phyloP scores from a whole-genome alignment of 2,888 invertebrate genomes.

The Seira ritae region DNA sequence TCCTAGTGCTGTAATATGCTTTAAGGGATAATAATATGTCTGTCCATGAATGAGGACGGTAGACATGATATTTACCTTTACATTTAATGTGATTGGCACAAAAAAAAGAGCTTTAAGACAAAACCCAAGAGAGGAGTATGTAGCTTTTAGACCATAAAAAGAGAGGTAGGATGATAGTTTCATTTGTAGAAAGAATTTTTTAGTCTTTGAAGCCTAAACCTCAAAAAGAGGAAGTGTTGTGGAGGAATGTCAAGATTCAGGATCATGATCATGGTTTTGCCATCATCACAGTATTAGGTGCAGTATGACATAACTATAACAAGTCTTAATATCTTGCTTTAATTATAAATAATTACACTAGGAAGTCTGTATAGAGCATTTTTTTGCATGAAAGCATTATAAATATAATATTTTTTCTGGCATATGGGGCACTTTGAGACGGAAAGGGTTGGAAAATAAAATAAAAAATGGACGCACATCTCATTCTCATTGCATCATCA shows the following conservation, averaged over 20 bases:
- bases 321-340: too few relatives aligned
- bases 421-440: too few relatives aligned
- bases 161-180: not conserved
- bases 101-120: slow-evolving; percentile 50
- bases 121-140: slow-evolving; percentile 1
- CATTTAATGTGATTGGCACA: slow-evolving; percentile 48
- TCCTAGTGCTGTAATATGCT: slow-evolving; percentile 27
- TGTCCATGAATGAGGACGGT: slow-evolving; percentile 31
- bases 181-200: not conserved
- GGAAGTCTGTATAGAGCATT: too few relatives aligned
- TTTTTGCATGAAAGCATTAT: not conserved
- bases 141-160: not conserved
- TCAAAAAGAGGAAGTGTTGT: too few relatives aligned
- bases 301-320: too few relatives aligned
- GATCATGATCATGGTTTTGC: too few relatives aligned
- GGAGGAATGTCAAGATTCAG: too few relatives aligned
- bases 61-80: slow-evolving; percentile 2
- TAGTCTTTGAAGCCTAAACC: too few relatives aligned
- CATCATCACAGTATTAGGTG: too few relatives aligned
- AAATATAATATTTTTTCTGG: not conserved
- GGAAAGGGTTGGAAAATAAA: not conserved
- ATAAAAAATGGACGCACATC: not conserved
- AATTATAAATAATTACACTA: too few relatives aligned
- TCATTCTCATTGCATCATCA: too few relatives aligned
- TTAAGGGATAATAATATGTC: slow-evolving; percentile 25